A percentile compares a stretch with the other conserved stretches of the same genome.
Evolutionary conservation across 1,140 invertebrate species (phyloP).

Genomic region (Druon quercuslanigerum): DNA sequence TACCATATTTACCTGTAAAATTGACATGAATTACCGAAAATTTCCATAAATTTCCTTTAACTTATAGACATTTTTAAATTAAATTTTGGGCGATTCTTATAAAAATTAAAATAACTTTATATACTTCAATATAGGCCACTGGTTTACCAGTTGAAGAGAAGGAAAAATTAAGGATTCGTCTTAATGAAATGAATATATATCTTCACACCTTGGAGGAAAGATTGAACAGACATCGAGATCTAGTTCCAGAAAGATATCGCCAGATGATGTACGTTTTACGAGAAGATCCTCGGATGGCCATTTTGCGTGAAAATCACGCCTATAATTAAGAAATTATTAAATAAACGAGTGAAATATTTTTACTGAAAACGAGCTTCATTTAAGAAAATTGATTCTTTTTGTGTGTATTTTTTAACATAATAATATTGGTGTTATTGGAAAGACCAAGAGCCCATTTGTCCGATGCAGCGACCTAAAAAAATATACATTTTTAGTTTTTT

Average conservation of each 20-base stretch:
- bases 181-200: conserved; percentile 67
- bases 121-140: conserved; percentile 56
- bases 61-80: no score
- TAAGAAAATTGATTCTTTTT: conserved; percentile 26
- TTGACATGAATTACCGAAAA: no score
- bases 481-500: neutral
- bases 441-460: conserved; percentile 85
- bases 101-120: neutral
- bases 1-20: no score
- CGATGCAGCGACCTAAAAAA: conserved; percentile 80
- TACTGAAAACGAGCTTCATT: neutral
- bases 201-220: conserved; percentile 72
- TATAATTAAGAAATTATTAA: conserved; percentile 28
- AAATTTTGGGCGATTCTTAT: no score
- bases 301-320: neutral
- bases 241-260: conserved; percentile 64
- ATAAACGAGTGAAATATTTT: neutral
- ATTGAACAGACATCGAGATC: conserved; percentile 66
- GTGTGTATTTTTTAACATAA: conserved; percentile 41
- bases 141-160: conserved; percentile 69
- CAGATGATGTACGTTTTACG: conserved; percentile 50
- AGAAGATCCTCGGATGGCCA: conserved; percentile 38
- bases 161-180: conserved; percentile 65
- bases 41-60: no score
- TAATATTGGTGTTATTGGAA: conserved; percentile 72